Percentiles rank a stretch among this genome's conserved stretches.
phyloP scores from a whole-genome alignment of 92 coral and sea anemone genomes.

The Muricea muricata region DNA sequence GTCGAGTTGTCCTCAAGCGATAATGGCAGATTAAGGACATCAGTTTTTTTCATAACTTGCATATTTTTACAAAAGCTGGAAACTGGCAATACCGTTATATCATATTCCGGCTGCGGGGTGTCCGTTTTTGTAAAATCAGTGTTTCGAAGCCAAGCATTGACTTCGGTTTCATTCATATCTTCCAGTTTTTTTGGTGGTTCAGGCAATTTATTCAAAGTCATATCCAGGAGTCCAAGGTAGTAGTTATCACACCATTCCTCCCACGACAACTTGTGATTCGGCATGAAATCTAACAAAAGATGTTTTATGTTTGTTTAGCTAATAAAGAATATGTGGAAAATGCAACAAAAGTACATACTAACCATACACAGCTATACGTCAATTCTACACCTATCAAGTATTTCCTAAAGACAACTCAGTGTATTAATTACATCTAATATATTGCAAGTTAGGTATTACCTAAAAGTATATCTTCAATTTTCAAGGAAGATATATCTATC shows the following conservation, averaged over 20 bases:
- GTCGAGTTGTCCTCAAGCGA: constrained; percentile 34
- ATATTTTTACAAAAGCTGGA: constrained; percentile 8
- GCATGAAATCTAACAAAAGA: constrained; percentile 18
- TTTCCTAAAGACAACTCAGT: too few relatives aligned
- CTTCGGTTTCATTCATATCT: constrained; percentile 21
- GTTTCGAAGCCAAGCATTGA: constrained; percentile 30
- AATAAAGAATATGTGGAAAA: too few relatives aligned
- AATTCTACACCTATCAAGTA: too few relatives aligned
- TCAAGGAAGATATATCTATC: not conserved
- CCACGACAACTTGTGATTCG: constrained; percentile 15
- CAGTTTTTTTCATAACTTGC: constrained; percentile 12
- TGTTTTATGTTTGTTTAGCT: too few relatives aligned
- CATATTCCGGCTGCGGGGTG: not conserved
- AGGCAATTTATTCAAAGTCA: constrained; percentile 1
- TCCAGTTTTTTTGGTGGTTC: constrained; percentile 4
- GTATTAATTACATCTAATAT: too few relatives aligned
- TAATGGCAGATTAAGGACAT: constrained; percentile 20
- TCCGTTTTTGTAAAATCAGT: not conserved
- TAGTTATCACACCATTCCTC: constrained; percentile 29
- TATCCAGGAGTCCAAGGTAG: constrained; percentile 22
- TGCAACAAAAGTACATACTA: too few relatives aligned
- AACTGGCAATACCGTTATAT: not conserved
- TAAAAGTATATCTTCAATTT: not conserved
- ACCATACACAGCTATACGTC: too few relatives aligned
- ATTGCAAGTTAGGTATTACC: too few relatives aligned